phyloP scores from a whole-genome alignment of 2,797 vertebrate genomes.

The Gallirallus australis region DNA sequence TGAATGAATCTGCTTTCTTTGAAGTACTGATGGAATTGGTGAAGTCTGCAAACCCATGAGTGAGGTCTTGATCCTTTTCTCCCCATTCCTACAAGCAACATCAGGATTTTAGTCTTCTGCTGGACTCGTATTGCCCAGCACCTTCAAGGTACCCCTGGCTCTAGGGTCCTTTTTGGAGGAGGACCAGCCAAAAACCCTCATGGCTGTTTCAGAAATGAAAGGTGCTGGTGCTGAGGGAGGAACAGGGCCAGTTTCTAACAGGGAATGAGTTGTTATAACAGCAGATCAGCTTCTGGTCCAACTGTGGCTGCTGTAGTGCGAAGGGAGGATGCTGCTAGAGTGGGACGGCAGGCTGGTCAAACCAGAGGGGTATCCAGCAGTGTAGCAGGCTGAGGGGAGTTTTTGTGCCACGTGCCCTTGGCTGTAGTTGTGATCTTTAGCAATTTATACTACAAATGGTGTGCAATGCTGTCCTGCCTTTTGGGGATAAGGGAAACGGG shows the following conservation, averaged over 20 bases:
- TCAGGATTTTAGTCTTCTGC: neutral
- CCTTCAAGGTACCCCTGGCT: neutral
- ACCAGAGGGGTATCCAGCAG: neutral
- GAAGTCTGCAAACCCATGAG: neutral
- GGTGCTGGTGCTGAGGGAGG: neutral
- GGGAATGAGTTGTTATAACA: accelerated
- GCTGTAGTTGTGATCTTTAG: neutral
- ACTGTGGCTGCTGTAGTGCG: neutral
- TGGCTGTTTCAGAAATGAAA: accelerated
- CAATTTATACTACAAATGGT: neutral
- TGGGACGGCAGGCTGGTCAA: neutral
- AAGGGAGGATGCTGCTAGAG: neutral
- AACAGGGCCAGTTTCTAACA: neutral
- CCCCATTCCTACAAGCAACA: neutral
- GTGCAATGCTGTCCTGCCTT: neutral
- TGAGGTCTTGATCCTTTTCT: neutral
- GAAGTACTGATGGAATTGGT: accelerated
- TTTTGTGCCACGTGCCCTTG: neutral
- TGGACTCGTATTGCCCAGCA: accelerated
- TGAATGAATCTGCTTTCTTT: neutral
- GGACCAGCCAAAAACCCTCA: neutral
- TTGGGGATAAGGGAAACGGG: neutral
- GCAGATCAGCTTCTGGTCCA: neutral
- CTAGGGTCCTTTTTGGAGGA: neutral
- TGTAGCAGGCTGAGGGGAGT: neutral